Evolutionary conservation across 2,113 vertebrate genomes (phyloP).

Genomic region (Camelus dromedarius): DNA sequence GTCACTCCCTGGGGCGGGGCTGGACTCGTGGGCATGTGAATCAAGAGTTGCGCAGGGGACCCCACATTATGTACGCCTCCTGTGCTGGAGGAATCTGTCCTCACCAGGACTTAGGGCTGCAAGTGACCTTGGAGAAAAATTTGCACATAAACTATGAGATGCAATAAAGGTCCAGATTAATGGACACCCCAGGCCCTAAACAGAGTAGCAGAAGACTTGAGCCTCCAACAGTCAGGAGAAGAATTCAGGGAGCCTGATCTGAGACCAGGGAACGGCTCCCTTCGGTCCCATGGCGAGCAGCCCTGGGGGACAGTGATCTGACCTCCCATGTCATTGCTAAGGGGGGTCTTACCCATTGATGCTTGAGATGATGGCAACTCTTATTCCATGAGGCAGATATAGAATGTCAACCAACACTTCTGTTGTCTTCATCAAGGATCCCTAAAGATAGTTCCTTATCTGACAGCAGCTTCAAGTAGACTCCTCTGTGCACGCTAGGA

Average conservation of each 20-base stretch:
- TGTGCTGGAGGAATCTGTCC: neutral
- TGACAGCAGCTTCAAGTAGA: neutral
- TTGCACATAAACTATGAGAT: neutral
- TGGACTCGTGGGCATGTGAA: no score
- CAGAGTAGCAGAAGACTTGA: neutral
- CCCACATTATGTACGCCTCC: no score
- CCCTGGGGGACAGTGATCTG: fast-evolving
- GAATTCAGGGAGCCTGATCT: no score
- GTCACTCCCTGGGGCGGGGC: neutral
- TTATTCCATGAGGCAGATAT: fast-evolving
- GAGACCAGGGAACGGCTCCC: fast-evolving
- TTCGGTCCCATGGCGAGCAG: neutral
- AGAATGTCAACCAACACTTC: neutral
- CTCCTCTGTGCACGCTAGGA: no score
- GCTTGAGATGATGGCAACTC: neutral
- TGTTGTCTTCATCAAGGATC: neutral
- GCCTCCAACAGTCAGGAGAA: neutral
- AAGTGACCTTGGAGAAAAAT: neutral
- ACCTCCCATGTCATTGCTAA: neutral
- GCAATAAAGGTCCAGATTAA: neutral
- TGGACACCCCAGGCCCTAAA: neutral
- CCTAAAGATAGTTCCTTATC: no score
- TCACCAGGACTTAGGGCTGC: neutral
- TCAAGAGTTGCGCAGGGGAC: no score
- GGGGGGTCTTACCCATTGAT: neutral